These are phyloP conservation scores for Laterallus jamaicensis DNA, from an alignment of 2,113 vertebrate genomes.

Conservation along the genomic window DNA sequence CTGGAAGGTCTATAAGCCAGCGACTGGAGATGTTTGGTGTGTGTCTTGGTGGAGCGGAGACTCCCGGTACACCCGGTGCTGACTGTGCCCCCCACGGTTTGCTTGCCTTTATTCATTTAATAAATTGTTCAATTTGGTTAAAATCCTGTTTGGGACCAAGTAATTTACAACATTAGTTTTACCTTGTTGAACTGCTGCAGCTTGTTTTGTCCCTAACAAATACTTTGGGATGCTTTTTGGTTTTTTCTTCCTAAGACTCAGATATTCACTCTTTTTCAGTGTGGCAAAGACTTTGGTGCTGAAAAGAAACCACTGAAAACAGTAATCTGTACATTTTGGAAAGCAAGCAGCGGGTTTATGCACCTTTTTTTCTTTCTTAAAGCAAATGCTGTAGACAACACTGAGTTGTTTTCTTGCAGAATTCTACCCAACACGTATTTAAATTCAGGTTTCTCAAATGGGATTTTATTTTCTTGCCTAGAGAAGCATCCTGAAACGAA, in stretches of 20 bases:
- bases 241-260: background rate
- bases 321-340: background rate
- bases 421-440: background rate
- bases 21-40: too few species aligned
- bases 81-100: too few species aligned
- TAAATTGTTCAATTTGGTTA: too few species aligned
- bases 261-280: background rate
- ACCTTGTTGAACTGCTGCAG: background rate
- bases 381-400: background rate
- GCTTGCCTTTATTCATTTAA: too few species aligned
- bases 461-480: background rate
- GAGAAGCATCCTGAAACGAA: too few species aligned
- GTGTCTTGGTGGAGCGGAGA: too few species aligned
- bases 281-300: background rate
- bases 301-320: background rate
- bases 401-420: background rate
- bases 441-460: background rate
- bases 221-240: background rate
- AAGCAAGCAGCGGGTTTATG: background rate
- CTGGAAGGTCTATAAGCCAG: too few species aligned
- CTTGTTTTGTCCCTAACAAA: background rate
- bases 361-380: background rate
- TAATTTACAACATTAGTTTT: background rate
- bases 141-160: too few species aligned
- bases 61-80: too few species aligned